Conservation (phyloP, 2,888 invertebrate species). For the Pegoplata infirma region DNA sequence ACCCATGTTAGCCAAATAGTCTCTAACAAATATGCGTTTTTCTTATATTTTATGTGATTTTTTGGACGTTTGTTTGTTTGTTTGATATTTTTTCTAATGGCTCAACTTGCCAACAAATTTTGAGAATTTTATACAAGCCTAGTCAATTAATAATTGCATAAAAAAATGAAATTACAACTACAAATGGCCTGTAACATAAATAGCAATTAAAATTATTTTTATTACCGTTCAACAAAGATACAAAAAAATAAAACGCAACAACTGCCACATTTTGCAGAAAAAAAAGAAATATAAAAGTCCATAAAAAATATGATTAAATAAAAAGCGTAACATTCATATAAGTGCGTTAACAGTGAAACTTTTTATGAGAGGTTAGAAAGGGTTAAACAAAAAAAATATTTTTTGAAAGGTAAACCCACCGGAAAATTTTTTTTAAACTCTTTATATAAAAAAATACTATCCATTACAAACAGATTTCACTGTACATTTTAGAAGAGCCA, state of each 20-base stretch:
- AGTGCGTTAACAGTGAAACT: not conserved
- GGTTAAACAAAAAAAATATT: too few relatives aligned
- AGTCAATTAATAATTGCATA: slow-evolving; percentile 63
- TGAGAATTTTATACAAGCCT: slow-evolving; percentile 62
- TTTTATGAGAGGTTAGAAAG: too few relatives aligned
- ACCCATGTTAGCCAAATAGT: slow-evolving; percentile 58
- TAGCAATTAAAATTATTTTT: slow-evolving; percentile 63
- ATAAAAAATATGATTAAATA: slow-evolving; percentile 50
- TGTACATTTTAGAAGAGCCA: slow-evolving; percentile 57
- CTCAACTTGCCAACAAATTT: slow-evolving; percentile 40
- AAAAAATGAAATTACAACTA: slow-evolving; percentile 57
- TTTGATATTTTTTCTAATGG: slow-evolving; percentile 48
- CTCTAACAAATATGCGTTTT: slow-evolving; percentile 45
- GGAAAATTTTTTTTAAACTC: too few relatives aligned
- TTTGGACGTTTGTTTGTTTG: not conserved
- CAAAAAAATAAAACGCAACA: not conserved
- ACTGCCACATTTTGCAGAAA: not conserved
- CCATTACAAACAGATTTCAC: too few relatives aligned
- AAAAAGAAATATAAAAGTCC: not conserved
- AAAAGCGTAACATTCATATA: slow-evolving; percentile 45
- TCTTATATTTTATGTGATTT: not conserved
- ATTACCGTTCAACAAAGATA: slow-evolving; percentile 47
- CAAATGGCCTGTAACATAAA: slow-evolving; percentile 62
- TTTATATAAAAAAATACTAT: too few relatives aligned
- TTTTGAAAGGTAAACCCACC: too few relatives aligned